Conservation (phyloP, 2,797 vertebrate species). For the Poeciliopsis paucimaculata region DNA sequence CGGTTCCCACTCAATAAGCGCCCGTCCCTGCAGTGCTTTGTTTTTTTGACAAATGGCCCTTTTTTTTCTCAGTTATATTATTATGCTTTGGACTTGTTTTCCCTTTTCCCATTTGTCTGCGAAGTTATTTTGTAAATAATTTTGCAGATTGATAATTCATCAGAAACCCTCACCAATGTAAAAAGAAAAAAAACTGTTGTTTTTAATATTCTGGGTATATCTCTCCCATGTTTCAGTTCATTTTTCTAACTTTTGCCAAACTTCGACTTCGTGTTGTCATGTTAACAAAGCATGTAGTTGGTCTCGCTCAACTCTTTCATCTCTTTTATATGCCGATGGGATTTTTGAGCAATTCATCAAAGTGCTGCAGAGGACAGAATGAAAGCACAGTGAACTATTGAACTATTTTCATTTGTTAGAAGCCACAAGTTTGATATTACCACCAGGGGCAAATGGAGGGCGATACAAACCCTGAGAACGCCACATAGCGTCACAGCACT, state of each 20-base stretch:
- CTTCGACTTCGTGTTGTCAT: background rate
- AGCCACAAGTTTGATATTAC: background rate
- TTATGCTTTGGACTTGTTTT: background rate
- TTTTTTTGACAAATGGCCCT: background rate
- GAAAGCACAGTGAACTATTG: background rate
- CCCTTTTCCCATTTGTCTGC: background rate
- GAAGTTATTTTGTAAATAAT: background rate
- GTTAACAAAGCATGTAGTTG: background rate
- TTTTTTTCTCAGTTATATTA: background rate
- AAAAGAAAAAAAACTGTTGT: background rate
- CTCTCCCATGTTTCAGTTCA: background rate
- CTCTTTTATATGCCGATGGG: constrained; percentile 1
- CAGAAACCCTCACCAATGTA: background rate
- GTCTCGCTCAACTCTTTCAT: background rate
- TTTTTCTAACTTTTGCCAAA: background rate
- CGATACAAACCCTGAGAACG: background rate
- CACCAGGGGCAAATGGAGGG: background rate
- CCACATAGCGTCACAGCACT: background rate
- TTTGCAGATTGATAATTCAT: background rate
- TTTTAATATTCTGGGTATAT: background rate
- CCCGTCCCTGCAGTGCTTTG: too few relatives aligned
- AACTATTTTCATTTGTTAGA: background rate
- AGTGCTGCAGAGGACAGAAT: background rate
- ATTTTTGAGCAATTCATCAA: constrained; percentile 5
- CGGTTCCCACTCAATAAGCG: background rate